Base-by-base conservation (phyloP, 1,140 invertebrate species). In the Drusus annulatus region DNA sequence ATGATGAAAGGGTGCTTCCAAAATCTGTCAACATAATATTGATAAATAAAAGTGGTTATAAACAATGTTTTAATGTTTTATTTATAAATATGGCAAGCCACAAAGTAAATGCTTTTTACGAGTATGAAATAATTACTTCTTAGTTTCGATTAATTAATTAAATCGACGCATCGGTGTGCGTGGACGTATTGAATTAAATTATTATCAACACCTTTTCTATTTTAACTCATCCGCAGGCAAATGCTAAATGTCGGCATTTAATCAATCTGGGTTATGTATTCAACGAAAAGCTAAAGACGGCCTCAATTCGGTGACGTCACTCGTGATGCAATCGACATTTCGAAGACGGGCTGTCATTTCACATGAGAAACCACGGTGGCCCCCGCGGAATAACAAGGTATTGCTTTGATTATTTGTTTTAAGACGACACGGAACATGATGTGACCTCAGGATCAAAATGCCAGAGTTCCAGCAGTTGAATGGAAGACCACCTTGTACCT, bases 191-290 rank as follows among this genome's bases (percentile, higher is more conserved):
- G 13, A 45, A 45, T 10, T 36, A 45, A n/a, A n/a, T n/a, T n/a
- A n/a, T n/a, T n/a, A n/a, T n/a, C n/a, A n/a, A 45, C 36, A 45
- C 36, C 36, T 45, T 45, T 7, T 13, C 36, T 10, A 10, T 7
- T 2, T 45, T 10, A 45, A 13, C 10, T 45, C 36, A 45, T 45
- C 36, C 36, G 13, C 36, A 45, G 36, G 36, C 36, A 45, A 19
- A 60, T 60, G 56, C 7, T 60, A 68, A 68, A 68, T 68, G 63
- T 45, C 63, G 50, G 63, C 63, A 68, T 68, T 68, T 36, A 45
- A 68, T 68, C 63, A 68, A 68, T 50, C 36, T 17, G n/a, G 19
- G 16, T 16, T 45, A 31, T n/a, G n/a, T n/a, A n/a, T 31, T 68
- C 63, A 68, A 68, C 10, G 28, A 68, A 10, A 68, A 31, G 3